Evolutionary conservation across 2,113 vertebrate genomes (phyloP).

Genomic region (Phyllostomus discolor): DNA sequence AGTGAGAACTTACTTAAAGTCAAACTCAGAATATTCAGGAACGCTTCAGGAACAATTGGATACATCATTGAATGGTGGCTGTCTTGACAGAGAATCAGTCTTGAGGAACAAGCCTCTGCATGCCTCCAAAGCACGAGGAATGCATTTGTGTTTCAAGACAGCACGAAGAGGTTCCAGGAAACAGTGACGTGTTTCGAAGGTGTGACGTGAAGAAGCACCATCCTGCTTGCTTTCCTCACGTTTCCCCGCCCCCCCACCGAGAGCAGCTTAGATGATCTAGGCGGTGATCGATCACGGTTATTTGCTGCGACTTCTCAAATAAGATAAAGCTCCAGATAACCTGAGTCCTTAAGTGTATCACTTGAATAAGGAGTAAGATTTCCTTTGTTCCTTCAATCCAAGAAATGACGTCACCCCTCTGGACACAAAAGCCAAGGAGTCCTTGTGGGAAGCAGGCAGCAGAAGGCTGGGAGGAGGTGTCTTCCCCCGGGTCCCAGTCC

Average conservation of each 20-base stretch:
- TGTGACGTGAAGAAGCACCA: not conserved
- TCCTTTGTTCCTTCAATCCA: not conserved
- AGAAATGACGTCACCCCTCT: conserved; percentile 9
- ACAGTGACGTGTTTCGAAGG: not conserved
- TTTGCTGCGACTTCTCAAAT: not conserved
- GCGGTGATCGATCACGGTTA: not conserved
- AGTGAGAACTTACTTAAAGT: not conserved
- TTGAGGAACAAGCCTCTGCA: not conserved
- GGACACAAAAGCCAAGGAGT: not conserved
- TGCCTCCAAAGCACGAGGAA: conserved; percentile 22
- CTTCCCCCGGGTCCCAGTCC: not conserved
- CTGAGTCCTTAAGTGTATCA: not conserved
- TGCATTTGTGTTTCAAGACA: not conserved
- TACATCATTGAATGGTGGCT: not conserved
- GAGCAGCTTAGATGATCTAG: not conserved
- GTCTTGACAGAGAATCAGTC: conserved; percentile 24
- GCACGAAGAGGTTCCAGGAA: conserved; percentile 24
- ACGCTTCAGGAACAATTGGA: not conserved
- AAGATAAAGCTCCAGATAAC: not conserved
- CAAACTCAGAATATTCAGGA: not conserved
- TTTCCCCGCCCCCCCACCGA: not conserved
- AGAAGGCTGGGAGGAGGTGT: not conserved
- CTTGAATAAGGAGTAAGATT: not conserved
- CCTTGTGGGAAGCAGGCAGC: not conserved
- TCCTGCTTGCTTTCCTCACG: not conserved